These are phyloP conservation scores for Gari tellinella DNA, from an alignment of 2,888 invertebrate genomes.

Conservation along the genomic window DNA sequence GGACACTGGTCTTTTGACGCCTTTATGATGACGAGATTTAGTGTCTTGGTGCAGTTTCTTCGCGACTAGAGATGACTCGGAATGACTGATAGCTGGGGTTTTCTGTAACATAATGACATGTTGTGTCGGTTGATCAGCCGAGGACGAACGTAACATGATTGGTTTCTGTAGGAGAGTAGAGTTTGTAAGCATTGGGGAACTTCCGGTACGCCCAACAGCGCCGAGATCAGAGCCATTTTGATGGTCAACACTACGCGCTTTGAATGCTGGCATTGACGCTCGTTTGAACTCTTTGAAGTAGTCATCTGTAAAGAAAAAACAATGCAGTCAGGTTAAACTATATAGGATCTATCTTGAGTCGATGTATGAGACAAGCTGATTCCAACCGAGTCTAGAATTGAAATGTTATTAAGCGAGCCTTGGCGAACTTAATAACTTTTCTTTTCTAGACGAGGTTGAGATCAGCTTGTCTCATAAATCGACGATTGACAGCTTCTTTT, in stretches of 20 bases:
- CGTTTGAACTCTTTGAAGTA: slow-evolving; percentile 46
- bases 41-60: slow-evolving; percentile 61
- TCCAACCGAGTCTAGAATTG: no score
- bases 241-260: slow-evolving; percentile 9
- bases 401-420: no score
- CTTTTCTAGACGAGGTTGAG: no score
- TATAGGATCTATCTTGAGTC: no score
- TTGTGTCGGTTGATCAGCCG: slow-evolving; percentile 65
- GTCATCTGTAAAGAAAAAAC: slow-evolving; percentile 49
- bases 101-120: slow-evolving; percentile 75
- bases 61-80: slow-evolving; percentile 61
- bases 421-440: no score
- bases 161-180: slow-evolving; percentile 44
- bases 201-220: slow-evolving; percentile 37
- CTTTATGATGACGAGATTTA: slow-evolving; percentile 67
- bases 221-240: slow-evolving; percentile 18
- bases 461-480: no score
- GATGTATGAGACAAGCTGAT: no score
- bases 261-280: slow-evolving; percentile 14
- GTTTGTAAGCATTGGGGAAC: slow-evolving; percentile 33
- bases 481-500: no score
- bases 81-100: slow-evolving; percentile 62
- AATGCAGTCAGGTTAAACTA: no score
- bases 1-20: slow-evolving; percentile 69
- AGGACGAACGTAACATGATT: slow-evolving; percentile 56